Base-by-base conservation (phyloP, 2,888 invertebrate genomes). In the Perizoma flavofasciatum region DNA sequence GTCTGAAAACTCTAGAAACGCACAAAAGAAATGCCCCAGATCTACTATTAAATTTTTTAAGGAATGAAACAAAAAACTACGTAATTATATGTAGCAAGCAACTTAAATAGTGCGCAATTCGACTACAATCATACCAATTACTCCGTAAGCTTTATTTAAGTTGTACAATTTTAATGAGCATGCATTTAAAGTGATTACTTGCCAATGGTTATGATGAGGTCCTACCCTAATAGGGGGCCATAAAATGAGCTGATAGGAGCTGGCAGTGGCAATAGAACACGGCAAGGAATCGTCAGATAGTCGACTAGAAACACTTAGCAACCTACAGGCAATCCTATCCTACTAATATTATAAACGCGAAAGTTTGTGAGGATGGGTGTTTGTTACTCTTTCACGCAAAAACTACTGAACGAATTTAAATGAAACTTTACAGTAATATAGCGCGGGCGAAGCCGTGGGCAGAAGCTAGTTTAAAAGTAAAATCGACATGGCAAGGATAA, bases 91-190 rank as follows among this genome's bases (percentile, higher is more conserved):
- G 33, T 33, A 40, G 10, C 11, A 54, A 47, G n/a, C 37, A 53
- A 10, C 47, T 40, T 10, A 47, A 55, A 53, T 43, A 41, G 49
- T 34, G 5, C 22, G 48, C 43, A 55, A 48, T 55, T 55, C 22
- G 37, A 49, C 22, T 37, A 33, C 10, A 52, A 22, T 37, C 22
- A 22, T 22, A 43, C 33, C 32, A 45, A 8, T 45, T 32, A 53
- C n/a, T 39, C 5, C 34, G 37, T 37, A 37, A 37, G 53, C 53
- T 40, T 53, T 53, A 35, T 35, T 35, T 52, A 53, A 47, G 22
- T 41, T 40, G 33, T 47, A 47, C 40, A 34, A 41, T 41, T 47
- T 48, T 54, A 54, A 54, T 47, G 47, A 40, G 34, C 10, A 35
- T 11, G 4, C 37, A 6, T 39, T 33, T 47, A 47, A 4, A 10